These are phyloP conservation scores for Physella acuta DNA, from an alignment of 1,140 invertebrate genomes.

Conservation along the genomic window DNA sequence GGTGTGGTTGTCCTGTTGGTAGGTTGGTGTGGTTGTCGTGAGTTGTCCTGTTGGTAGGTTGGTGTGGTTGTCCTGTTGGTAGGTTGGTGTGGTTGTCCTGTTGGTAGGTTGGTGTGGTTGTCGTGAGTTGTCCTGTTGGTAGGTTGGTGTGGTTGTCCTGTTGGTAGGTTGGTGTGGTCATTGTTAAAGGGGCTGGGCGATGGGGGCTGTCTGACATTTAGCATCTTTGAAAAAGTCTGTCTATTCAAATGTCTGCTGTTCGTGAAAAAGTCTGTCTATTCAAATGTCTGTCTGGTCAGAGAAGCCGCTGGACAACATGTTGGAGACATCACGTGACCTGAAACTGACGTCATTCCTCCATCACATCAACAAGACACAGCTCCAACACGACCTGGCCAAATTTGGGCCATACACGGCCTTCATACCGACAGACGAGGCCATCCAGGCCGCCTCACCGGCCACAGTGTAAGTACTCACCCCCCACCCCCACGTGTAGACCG, in stretches of 20 bases:
- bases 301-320: conserved; percentile 61
- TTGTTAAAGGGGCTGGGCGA: too few species aligned
- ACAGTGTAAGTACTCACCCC: conserved; percentile 14
- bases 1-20: too few species aligned
- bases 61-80: too few species aligned
- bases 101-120: too few species aligned
- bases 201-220: too few species aligned
- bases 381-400: conserved; percentile 22
- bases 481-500: neutral
- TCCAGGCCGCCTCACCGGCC: conserved; percentile 9
- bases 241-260: neutral
- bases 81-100: too few species aligned
- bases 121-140: too few species aligned
- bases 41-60: too few species aligned
- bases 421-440: conserved; percentile 27
- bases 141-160: too few species aligned
- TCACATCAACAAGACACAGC: neutral
- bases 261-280: neutral
- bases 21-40: too few species aligned
- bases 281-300: conserved; percentile 47
- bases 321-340: conserved; percentile 62
- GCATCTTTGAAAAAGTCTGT: too few species aligned
- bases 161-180: too few species aligned
- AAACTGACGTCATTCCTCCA: conserved; percentile 40
- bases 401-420: conserved; percentile 32